Evolutionary conservation across 1,140 invertebrate genomes (phyloP), one percentile per base, ranked within the genome.

Genomic region (Ceratoteleas bidentatus): DNA sequence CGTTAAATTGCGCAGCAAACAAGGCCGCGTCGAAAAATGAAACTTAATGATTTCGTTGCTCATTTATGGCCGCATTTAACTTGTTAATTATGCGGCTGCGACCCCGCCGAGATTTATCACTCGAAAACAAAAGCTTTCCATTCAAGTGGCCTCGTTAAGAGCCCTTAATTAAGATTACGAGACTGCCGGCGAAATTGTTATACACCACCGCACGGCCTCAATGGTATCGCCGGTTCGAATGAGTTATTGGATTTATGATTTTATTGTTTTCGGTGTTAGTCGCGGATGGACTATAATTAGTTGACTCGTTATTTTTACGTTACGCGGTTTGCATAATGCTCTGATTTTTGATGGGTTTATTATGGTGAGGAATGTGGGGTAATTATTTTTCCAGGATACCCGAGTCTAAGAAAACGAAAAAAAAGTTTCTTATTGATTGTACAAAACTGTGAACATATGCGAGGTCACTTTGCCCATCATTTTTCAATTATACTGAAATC

Each of bases 1-100:
- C 68, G 61, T 68, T 75, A 79, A 83, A 79, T 75, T 83, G 76
- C 75, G 57, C 58, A 66, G 70, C 68, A 76, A 79, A 79, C 66
- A 76, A 79, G 70, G 53, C 38, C 60, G 24, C 66, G 75, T 75
- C 70, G 68, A 78, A 78, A 78, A 66, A 77, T 78, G 47, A 36
- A 24, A 73, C 64, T 74, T 57, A 80, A 80, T 74, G 64, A 80
- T 75, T 75, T 81, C 49, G 60, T 81, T 81, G 70, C 65, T 81
- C 69, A 81, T 69, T 81, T 74, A 64, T 50, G 50, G 69, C 50
- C 34, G 69, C 38, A 80, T 80, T 73, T 80, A 74, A 80, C 69
- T 80, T 66, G 76, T 73, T 79, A 58, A 79, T 79, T 80, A 80
- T 69, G 62, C 45, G 47, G 38, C 38, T 61, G 65, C 45, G 8